Evolutionary conservation across 2,888 invertebrate genomes (phyloP).

Genomic region (Acanthosepion pharaonis): DNA sequence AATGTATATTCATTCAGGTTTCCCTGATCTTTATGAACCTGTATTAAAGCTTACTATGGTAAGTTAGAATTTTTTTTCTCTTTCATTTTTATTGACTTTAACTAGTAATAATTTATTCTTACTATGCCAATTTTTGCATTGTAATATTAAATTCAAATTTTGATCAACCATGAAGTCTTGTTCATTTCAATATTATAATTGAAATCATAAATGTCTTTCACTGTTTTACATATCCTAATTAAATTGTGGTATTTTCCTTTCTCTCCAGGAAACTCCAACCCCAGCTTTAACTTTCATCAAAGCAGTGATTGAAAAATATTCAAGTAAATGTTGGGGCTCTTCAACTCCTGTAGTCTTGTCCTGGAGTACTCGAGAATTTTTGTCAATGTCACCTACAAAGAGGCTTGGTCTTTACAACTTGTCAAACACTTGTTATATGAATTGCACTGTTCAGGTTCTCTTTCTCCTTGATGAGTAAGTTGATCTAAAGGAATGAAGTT

Average conservation of each 20-base stretch:
- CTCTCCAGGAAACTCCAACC: conserved; percentile 62
- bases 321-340: background rate
- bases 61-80: background rate
- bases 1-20: conserved; percentile 72
- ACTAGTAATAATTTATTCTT: too few relatives aligned
- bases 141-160: too few relatives aligned
- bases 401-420: conserved; percentile 86
- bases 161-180: too few relatives aligned
- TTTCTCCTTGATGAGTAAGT: conserved; percentile 83
- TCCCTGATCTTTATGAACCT: conserved; percentile 73
- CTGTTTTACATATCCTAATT: too few relatives aligned
- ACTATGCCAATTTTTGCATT: too few relatives aligned
- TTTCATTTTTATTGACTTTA: background rate
- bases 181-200: too few relatives aligned
- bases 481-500: background rate
- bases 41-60: conserved; percentile 71
- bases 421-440: conserved; percentile 92
- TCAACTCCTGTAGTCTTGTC: background rate
- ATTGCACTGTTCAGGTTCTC: conserved; percentile 88
- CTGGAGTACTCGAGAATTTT: background rate
- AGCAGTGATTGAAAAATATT: conserved; percentile 24
- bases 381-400: conserved; percentile 69
- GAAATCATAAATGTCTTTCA: too few relatives aligned
- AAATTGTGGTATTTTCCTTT: background rate
- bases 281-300: conserved; percentile 64